Percentiles rank a stretch among this genome's conserved stretches.
Conservation (phyloP, 2,888 invertebrate species). For the Sabellastarte sp. region DNA sequence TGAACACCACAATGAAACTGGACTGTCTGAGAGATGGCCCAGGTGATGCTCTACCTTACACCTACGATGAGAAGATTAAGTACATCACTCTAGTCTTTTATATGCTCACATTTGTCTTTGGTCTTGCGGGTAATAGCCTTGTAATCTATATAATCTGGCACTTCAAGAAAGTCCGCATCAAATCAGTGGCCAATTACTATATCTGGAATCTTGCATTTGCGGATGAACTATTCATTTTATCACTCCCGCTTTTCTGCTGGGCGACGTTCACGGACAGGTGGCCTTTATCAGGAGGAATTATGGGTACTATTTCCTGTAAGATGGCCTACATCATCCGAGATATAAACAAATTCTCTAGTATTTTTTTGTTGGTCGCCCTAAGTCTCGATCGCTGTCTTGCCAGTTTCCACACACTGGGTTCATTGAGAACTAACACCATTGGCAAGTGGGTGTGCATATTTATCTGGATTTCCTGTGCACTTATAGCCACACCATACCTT, state of each 20-base stretch:
- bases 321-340: conserved; percentile 16
- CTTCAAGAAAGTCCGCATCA: conserved; percentile 4
- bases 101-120: neutral
- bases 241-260: conserved; percentile 21
- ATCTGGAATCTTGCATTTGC: conserved; percentile 21
- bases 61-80: neutral
- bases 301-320: conserved; percentile 17
- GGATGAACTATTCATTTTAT: conserved; percentile 14
- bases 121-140: neutral
- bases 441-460: conserved; percentile 14
- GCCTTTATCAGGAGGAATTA: conserved; percentile 13
- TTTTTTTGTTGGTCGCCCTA: conserved; percentile 25
- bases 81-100: neutral
- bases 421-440: conserved; percentile 10
- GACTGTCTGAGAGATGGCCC: too few species aligned
- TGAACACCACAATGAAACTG: too few species aligned
- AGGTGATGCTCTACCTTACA: too few species aligned
- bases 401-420: conserved; percentile 9
- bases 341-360: conserved; percentile 19
- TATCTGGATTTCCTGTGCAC: conserved; percentile 12
- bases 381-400: conserved; percentile 25
- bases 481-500: conserved; percentile 14
- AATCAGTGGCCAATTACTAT: conserved; percentile 23
- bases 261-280: conserved; percentile 11
- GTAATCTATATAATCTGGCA: neutral